phyloP scores from a whole-genome alignment of 2,113 vertebrate species.

The Paradoxurus hermaphroditus region DNA sequence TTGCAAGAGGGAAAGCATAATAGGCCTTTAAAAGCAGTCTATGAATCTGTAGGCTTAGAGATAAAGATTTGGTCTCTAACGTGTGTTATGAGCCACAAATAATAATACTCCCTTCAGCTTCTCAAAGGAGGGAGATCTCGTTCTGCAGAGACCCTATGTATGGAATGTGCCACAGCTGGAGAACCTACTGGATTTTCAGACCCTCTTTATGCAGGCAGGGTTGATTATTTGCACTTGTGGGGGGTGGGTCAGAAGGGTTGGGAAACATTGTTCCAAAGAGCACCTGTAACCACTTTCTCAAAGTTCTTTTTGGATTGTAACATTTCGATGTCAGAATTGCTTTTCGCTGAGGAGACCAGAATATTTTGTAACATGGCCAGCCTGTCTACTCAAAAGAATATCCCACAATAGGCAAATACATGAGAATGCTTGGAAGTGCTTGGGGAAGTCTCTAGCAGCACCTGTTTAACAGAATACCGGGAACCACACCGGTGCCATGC shows the following conservation, averaged over 20 bases:
- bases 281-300: conserved; percentile 49
- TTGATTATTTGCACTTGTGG: neutral
- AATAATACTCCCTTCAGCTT: neutral
- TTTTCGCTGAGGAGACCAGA: conserved; percentile 2
- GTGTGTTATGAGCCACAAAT: neutral
- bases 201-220: neutral
- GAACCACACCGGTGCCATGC: neutral
- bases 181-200: neutral
- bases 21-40: neutral
- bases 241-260: neutral
- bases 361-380: neutral
- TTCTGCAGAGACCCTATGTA: neutral
- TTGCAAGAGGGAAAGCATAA: neutral
- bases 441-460: neutral
- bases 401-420: neutral
- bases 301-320: neutral
- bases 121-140: neutral
- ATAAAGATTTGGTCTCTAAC: neutral
- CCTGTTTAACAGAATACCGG: neutral
- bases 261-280: neutral
- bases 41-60: neutral
- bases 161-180: neutral
- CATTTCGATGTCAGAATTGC: conserved; percentile 40
- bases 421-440: neutral
- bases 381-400: neutral